These are phyloP conservation scores for Arion vulgaris DNA, from an alignment of 1,140 invertebrate genomes.

Conservation along the genomic window DNA sequence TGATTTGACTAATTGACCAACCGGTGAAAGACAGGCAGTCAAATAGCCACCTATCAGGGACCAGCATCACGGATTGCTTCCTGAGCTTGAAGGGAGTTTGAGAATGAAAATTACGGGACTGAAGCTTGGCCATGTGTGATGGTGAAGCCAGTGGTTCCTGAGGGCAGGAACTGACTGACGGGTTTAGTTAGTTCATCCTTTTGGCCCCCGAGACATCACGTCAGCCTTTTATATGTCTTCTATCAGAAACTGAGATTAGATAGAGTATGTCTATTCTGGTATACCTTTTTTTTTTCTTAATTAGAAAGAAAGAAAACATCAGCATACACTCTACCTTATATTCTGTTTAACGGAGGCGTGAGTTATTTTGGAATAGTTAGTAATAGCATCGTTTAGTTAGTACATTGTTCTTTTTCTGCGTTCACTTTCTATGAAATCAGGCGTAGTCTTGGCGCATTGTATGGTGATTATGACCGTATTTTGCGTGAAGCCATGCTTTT, in stretches of 20 bases:
- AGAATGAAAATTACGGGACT: neutral
- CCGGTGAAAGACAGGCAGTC: constrained; percentile 11
- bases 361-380: no score
- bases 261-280: no score
- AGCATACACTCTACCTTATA: no score
- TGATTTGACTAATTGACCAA: constrained; percentile 30
- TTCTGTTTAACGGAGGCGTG: no score
- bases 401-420: no score
- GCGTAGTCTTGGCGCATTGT: no score
- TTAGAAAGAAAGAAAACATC: no score
- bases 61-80: constrained; percentile 12
- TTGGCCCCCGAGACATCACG: neutral
- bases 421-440: no score
- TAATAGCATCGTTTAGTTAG: no score
- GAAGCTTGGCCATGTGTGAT: neutral
- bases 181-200: neutral
- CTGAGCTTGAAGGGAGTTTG: neutral
- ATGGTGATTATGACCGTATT: no score
- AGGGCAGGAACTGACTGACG: neutral
- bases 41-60: constrained; percentile 15
- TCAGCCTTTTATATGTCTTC: neutral
- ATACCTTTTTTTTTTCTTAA: no score
- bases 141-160: neutral
- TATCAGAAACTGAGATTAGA: neutral
- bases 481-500: no score